Evolutionary conservation across 1,140 invertebrate species (phyloP).

Genomic region (Macrobrachium rosenbergii): DNA sequence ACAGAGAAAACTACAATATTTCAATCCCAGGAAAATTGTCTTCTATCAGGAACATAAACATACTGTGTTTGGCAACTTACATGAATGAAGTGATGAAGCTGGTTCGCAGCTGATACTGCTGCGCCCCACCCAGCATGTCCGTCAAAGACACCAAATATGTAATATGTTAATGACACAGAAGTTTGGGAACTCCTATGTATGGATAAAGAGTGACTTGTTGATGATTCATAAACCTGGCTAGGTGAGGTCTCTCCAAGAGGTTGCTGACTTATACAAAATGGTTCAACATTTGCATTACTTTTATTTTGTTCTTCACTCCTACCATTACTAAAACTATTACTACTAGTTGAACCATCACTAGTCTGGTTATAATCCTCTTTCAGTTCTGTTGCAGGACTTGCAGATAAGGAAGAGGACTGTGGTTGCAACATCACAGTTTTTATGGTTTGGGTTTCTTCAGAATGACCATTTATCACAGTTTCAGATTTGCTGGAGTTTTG

Average conservation of each 20-base stretch:
- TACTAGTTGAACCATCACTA: background rate
- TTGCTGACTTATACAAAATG: background rate
- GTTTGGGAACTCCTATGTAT: background rate
- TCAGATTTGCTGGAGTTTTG: conserved; percentile 14
- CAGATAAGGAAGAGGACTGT: conserved; percentile 14
- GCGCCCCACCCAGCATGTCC: conserved; percentile 88
- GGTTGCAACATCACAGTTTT: conserved; percentile 38
- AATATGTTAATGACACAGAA: conserved; percentile 74
- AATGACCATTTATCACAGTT: conserved; percentile 38
- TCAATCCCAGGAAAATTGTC: background rate
- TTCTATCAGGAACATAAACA: background rate
- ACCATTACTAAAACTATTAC: no score
- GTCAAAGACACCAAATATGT: conserved; percentile 89
- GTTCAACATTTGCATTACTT: conserved; percentile 5
- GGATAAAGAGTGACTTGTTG: conserved; percentile 67
- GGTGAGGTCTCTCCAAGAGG: background rate
- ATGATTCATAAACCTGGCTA: conserved; percentile 20
- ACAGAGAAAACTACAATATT: no score
- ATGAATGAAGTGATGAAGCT: conserved; percentile 85
- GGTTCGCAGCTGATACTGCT: conserved; percentile 82
- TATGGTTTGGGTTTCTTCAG: conserved; percentile 11
- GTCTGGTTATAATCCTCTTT: conserved; percentile 33
- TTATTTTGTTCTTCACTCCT: no score
- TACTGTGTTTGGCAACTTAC: conserved; percentile 71
- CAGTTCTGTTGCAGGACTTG: conserved; percentile 37